phyloP scores from a whole-genome alignment of 2,888 invertebrate species.

The Drosophila pseudotalamancana region DNA sequence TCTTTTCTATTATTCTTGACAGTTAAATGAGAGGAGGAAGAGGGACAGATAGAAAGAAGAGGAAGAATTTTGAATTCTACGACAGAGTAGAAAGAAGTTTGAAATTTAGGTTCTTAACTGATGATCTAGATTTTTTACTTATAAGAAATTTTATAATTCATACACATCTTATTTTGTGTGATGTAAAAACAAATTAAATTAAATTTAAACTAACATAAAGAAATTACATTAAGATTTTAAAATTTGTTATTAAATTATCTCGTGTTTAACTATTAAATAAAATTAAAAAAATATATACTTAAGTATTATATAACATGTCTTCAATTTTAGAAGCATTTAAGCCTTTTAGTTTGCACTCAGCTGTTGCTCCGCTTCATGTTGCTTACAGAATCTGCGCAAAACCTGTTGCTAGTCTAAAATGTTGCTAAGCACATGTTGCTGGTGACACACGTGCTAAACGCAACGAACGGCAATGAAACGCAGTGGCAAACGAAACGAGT shows the following conservation, averaged over 20 bases:
- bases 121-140: no score
- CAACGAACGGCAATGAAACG: constrained; percentile 31
- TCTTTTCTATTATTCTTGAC: background rate
- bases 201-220: no score
- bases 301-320: background rate
- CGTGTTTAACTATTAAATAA: no score
- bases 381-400: constrained; percentile 6
- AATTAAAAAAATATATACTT: background rate
- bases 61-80: no score
- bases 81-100: no score
- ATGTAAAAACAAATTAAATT: no score
- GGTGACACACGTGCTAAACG: constrained; percentile 34
- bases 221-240: no score
- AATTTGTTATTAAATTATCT: no score
- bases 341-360: background rate
- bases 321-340: no score
- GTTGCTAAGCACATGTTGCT: constrained; percentile 37
- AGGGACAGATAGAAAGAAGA: background rate
- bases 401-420: constrained; percentile 52
- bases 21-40: background rate
- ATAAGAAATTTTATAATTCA: no score
- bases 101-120: no score
- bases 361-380: constrained; percentile 17
- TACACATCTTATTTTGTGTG: no score
- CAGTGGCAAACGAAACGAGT: constrained; percentile 19